These are phyloP conservation scores for Agrilus mali DNA, from an alignment of 2,888 invertebrate species.

Conservation along the genomic window DNA sequence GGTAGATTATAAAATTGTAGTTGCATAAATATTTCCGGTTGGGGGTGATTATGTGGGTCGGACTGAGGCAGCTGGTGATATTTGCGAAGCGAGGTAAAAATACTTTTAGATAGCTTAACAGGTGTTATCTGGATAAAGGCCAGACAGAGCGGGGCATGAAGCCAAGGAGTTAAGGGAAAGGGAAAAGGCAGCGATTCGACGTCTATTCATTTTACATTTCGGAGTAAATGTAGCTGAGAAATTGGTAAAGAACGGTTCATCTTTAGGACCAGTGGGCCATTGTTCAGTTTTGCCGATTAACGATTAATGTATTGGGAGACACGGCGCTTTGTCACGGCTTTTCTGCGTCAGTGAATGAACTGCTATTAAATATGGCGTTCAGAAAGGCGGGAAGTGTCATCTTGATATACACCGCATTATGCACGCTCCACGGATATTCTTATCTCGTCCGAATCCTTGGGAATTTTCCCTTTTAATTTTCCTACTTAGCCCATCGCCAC, in stretches of 20 bases:
- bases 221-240: constrained; percentile 37
- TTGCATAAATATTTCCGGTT: too few species aligned
- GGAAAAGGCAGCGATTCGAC: background rate
- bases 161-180: too few species aligned
- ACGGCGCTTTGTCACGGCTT: constrained; percentile 22
- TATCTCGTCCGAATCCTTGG: too few species aligned
- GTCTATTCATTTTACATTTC: constrained; percentile 32
- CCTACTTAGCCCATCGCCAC: too few species aligned
- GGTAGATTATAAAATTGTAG: too few species aligned
- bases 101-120: too few species aligned
- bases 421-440: constrained; percentile 22
- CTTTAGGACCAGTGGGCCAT: constrained; percentile 33
- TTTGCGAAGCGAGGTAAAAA: too few species aligned
- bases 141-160: too few species aligned
- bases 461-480: too few species aligned
- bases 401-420: constrained; percentile 31
- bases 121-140: too few species aligned
- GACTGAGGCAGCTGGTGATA: too few species aligned
- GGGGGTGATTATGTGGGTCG: too few species aligned
- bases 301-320: constrained; percentile 32
- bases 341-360: constrained; percentile 27
- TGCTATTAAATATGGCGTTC: constrained; percentile 30
- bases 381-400: constrained; percentile 29
- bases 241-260: constrained; percentile 37
- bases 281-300: constrained; percentile 32